phyloP scores from a whole-genome alignment of 2,797 vertebrate species.

The Coranthus polyacanthus region DNA sequence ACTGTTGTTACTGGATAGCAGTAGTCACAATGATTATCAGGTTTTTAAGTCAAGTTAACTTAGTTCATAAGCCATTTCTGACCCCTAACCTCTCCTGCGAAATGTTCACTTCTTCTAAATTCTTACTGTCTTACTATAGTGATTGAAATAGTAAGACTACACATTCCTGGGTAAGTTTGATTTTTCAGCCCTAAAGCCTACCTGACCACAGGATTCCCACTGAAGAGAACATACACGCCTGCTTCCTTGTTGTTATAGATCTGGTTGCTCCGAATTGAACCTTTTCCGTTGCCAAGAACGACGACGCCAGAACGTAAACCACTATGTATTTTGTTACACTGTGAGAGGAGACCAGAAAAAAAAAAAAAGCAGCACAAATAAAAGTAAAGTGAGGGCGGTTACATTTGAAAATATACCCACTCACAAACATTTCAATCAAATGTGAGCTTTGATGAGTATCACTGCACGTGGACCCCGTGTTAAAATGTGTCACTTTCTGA shows the following conservation, averaged over 20 bases:
- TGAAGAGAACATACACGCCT: slow-evolving; percentile 95
- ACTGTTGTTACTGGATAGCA: too few relatives aligned
- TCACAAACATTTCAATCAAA: not conserved
- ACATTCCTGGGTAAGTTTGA: slow-evolving; percentile 4
- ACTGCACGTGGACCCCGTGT: not conserved
- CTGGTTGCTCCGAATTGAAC: slow-evolving; percentile 92
- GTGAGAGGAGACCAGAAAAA: slow-evolving; percentile 39
- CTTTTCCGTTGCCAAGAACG: slow-evolving; percentile 92
- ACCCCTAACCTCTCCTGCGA: too few relatives aligned
- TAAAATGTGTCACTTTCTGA: not conserved
- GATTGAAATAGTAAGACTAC: not conserved
- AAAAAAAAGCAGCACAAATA: not conserved
- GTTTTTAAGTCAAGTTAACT: too few relatives aligned
- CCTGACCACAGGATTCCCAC: slow-evolving; percentile 93
- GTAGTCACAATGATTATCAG: too few relatives aligned
- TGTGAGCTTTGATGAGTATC: not conserved
- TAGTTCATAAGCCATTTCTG: too few relatives aligned
- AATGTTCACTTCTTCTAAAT: too few relatives aligned
- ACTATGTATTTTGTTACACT: slow-evolving; percentile 96
- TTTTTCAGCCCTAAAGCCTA: slow-evolving; percentile 61
- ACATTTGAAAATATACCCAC: not conserved
- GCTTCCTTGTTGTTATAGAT: slow-evolving; percentile 97
- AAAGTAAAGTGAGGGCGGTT: not conserved
- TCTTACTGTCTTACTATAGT: too few relatives aligned
- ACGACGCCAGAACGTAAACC: slow-evolving; percentile 94